Percentiles rank a stretch among this genome's conserved stretches.
These are phyloP conservation scores for Sinosuthora webbiana DNA, from an alignment of 2,113 vertebrate genomes.

Conservation along the genomic window DNA sequence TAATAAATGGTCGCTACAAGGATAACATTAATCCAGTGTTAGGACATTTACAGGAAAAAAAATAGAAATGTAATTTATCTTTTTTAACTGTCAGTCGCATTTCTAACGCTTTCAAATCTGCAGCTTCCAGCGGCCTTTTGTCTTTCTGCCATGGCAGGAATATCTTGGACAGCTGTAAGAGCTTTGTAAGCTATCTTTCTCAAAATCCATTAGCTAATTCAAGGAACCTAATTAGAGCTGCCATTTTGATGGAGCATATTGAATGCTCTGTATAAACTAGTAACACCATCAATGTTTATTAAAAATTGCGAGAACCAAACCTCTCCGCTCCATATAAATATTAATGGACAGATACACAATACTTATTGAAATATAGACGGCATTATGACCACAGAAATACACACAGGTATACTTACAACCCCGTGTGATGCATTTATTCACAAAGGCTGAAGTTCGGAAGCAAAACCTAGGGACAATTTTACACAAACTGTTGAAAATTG, in stretches of 20 bases:
- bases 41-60: slow-evolving; percentile 75
- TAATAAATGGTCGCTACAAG: slow-evolving; percentile 72
- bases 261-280: slow-evolving; percentile 85
- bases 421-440: not conserved
- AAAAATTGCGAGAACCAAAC: slow-evolving; percentile 79
- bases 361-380: slow-evolving; percentile 65
- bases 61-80: slow-evolving; percentile 76
- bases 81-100: slow-evolving; percentile 78
- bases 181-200: slow-evolving; percentile 83
- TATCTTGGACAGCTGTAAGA: slow-evolving; percentile 83
- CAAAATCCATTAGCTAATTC: slow-evolving; percentile 94
- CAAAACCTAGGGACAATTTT: slow-evolving; percentile 40
- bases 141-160: slow-evolving; percentile 79
- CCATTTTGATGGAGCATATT: slow-evolving; percentile 90
- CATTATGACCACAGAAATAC: slow-evolving; percentile 12
- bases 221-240: slow-evolving; percentile 93
- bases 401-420: not conserved
- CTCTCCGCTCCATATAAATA: slow-evolving; percentile 75
- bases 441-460: not conserved
- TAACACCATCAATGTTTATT: slow-evolving; percentile 97
- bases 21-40: slow-evolving; percentile 74
- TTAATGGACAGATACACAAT: slow-evolving; percentile 70
- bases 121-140: slow-evolving; percentile 79
- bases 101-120: slow-evolving; percentile 77
- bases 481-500: slow-evolving; percentile 45